phyloP scores from a whole-genome alignment of 2,113 vertebrate genomes.

The Mystacornis crossleyi region DNA sequence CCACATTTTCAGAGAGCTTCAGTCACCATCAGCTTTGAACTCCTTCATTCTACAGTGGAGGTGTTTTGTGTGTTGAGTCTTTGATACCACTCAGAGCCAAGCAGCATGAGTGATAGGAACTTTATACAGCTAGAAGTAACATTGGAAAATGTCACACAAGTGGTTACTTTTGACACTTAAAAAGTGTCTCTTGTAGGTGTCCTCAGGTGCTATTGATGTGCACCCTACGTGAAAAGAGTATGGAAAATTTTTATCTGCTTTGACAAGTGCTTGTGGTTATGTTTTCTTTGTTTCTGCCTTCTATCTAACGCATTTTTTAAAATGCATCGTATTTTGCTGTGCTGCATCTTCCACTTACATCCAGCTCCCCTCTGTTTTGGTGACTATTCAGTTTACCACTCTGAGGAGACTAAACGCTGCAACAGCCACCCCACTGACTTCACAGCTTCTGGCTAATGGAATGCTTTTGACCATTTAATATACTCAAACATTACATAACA shows the following conservation, averaged over 20 bases:
- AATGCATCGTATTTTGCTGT: background rate
- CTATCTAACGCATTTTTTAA: background rate
- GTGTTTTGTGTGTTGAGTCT: background rate
- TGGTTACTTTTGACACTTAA: background rate
- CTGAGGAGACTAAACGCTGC: background rate
- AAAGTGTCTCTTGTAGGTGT: background rate
- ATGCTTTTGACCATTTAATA: background rate
- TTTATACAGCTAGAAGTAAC: background rate
- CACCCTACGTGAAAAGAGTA: background rate
- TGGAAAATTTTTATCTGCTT: background rate
- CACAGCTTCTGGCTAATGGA: background rate
- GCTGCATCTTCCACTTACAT: background rate
- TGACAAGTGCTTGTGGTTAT: background rate
- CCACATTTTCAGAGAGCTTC: background rate
- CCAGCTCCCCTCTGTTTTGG: background rate
- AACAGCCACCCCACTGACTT: background rate
- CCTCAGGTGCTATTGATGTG: background rate
- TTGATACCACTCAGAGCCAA: background rate
- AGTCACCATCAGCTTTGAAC: background rate
- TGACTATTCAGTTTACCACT: background rate
- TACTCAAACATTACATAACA: background rate
- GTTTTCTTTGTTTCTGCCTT: background rate
- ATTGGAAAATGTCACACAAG: background rate
- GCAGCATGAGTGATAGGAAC: background rate
- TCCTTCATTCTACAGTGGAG: background rate